phyloP scores from a whole-genome alignment of 1,140 invertebrate species.

The Melitaea cinxia region DNA sequence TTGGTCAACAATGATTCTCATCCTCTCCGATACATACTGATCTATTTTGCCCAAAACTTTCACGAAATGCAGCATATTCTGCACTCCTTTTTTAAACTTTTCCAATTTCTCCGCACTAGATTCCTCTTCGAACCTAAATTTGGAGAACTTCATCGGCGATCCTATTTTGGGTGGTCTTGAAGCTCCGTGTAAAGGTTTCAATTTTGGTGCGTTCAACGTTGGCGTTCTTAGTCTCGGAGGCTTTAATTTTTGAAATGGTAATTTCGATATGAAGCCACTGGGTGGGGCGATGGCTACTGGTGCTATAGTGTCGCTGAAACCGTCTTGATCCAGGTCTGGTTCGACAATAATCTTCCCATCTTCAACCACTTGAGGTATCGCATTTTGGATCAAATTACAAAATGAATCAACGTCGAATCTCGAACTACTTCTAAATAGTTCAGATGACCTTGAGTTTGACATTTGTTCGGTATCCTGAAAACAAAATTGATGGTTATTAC shows the following conservation, averaged over 20 bases:
- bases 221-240: constrained; percentile 53
- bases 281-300: constrained; percentile 58
- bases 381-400: constrained; percentile 64
- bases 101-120: constrained; percentile 70
- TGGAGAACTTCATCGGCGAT: constrained; percentile 42
- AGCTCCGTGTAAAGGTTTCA: constrained; percentile 37
- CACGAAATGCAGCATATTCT: constrained; percentile 69
- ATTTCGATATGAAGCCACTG: constrained; percentile 51
- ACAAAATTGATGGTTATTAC: constrained; percentile 16
- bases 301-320: constrained; percentile 50
- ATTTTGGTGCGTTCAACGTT: constrained; percentile 53
- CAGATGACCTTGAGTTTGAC: constrained; percentile 35
- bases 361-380: constrained; percentile 62
- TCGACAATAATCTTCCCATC: constrained; percentile 61
- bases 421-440: constrained; percentile 38
- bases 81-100: constrained; percentile 70
- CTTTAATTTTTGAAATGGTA: constrained; percentile 48
- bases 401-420: constrained; percentile 59
- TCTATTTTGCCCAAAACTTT: constrained; percentile 70
- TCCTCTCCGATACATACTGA: constrained; percentile 70
- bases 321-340: constrained; percentile 50
- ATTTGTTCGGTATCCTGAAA: constrained; percentile 36
- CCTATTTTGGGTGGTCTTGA: constrained; percentile 51
- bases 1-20: constrained; percentile 67
- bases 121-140: constrained; percentile 51